phyloP scores from a whole-genome alignment of 2,797 vertebrate genomes.

The Fratercula arctica region DNA sequence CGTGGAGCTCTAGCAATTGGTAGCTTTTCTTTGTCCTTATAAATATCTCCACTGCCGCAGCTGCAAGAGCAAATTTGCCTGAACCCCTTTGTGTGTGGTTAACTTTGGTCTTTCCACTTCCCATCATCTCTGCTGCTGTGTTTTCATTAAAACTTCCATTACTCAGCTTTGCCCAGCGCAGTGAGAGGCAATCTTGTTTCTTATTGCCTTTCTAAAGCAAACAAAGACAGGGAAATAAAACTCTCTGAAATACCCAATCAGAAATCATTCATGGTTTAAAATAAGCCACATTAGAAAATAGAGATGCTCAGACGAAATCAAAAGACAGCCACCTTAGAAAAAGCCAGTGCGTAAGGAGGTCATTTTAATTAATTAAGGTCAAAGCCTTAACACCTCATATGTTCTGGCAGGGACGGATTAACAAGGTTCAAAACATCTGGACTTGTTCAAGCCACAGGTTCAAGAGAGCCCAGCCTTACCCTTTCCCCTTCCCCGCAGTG shows the following conservation, averaged over 20 bases:
- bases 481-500: constrained; percentile 17
- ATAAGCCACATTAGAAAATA: neutral
- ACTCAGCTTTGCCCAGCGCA: neutral
- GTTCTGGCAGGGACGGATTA: neutral
- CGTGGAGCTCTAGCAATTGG: neutral
- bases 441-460: neutral
- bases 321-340: neutral
- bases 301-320: neutral
- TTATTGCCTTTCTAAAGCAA: constrained; percentile 47
- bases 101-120: constrained; percentile 9
- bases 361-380: constrained; percentile 44
- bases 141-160: constrained; percentile 57
- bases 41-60: neutral
- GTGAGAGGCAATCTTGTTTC: constrained; percentile 43
- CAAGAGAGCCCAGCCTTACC: neutral
- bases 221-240: neutral
- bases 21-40: neutral
- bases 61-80: neutral
- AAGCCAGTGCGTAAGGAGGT: neutral
- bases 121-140: constrained; percentile 20
- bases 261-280: constrained; percentile 32
- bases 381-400: neutral
- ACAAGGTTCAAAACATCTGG: constrained; percentile 21
- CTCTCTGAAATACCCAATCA: neutral
- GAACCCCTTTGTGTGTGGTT: neutral